Evolutionary conservation across 2,113 vertebrate genomes (phyloP).

Genomic region (Psophia crepitans): DNA sequence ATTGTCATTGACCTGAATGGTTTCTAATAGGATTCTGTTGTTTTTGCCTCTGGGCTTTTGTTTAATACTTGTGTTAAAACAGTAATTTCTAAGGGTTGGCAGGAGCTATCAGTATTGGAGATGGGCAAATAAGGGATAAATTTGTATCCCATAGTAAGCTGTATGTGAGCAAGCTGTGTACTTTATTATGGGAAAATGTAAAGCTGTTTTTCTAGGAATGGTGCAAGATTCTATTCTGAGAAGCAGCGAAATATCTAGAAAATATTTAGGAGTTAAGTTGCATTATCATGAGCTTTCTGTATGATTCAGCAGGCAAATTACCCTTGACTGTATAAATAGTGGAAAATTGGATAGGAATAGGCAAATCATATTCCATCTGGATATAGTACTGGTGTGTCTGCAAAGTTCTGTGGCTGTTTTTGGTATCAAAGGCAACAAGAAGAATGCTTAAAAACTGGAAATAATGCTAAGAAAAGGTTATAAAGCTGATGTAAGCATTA

Average conservation of each 20-base stretch:
- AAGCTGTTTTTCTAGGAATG: constrained; percentile 20
- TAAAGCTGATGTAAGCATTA: neutral
- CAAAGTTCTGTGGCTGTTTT: neutral
- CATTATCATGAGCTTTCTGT: neutral
- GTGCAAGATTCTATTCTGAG: neutral
- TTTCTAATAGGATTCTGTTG: neutral
- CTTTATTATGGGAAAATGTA: neutral
- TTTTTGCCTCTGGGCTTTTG: neutral
- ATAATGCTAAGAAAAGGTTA: neutral
- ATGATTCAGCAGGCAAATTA: constrained; percentile 55
- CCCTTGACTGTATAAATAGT: constrained; percentile 42
- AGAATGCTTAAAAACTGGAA: neutral
- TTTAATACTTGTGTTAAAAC: neutral
- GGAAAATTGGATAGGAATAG: constrained; percentile 46
- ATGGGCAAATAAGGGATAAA: neutral
- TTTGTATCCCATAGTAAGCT: neutral
- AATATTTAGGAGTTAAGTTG: neutral
- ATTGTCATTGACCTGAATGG: neutral
- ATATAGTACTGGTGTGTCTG: neutral
- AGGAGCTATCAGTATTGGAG: neutral
- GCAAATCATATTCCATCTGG: constrained; percentile 35
- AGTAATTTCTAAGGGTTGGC: neutral
- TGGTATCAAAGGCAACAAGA: neutral
- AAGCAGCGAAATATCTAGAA: constrained; percentile 12
- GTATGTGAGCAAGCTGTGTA: neutral